Base-by-base conservation (phyloP, 2,888 invertebrate genomes). In the Lasius fuliginosus region DNA sequence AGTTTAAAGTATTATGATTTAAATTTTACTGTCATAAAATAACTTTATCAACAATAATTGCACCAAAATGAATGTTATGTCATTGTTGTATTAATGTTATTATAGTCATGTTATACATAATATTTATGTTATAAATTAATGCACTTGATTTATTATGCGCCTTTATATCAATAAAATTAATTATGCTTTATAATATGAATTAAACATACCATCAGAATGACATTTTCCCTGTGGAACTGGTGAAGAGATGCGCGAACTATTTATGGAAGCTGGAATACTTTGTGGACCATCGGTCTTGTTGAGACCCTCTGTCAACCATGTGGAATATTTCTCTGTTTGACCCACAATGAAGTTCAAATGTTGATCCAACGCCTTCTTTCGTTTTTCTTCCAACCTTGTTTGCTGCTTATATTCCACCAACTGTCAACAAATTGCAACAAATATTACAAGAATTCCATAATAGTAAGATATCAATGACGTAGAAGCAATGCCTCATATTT, bases 281-380 rank as follows among this genome's bases (percentile, higher is more conserved):
- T 93, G 94, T 82, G 89, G 91, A 69, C 95, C 93, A 42, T 94
- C 94, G 69, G 95, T 95, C 94, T 97, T 96, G 92, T 97, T 97
- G 96, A 98, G 97, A 88, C 98, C 98, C 95, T 98, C 98, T 5
- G 98, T 98, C 84, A 99, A 95, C 95, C 98, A 97, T 42, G 98
- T 97, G 53, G 99, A 99, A 96, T 99, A 99, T 94, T 98, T 99
- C 95, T 99, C 99, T 0, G 99, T 99, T 95, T 99, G 98, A 95
- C 99, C 99, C 84, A 99, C 99, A 94, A 99, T 99, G 95, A 99
- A 99, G 95, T 98, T 98, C 85, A 99, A 96, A 95, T 99, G 99
- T 93, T 99, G 98, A 96, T 99, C 99, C 83, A 99, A 96, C 0
- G 99, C 99, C 94, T 98, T 97, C 94, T 99, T 98, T 85, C 99